phyloP scores from a whole-genome alignment of 2,797 vertebrate species.

The Holocentrus rufus region DNA sequence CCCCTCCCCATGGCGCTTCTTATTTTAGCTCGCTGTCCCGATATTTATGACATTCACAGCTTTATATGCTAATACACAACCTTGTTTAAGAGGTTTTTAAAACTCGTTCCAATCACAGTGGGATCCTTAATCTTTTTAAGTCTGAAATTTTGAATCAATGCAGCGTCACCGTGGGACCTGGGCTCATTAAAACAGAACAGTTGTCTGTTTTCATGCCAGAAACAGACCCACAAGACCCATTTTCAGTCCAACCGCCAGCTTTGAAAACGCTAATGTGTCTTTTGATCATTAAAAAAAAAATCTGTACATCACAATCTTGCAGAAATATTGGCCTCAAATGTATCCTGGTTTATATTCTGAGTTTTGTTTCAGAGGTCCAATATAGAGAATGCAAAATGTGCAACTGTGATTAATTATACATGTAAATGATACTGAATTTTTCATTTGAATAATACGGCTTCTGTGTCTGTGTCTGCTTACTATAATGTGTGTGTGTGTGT shows the following conservation, averaged over 20 bases:
- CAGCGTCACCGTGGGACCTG: neutral
- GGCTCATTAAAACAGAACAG: conserved; percentile 26
- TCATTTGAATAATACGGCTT: no score
- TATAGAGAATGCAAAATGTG: no score
- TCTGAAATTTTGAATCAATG: conserved; percentile 18
- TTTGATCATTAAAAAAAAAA: conserved; percentile 2
- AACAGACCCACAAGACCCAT: neutral
- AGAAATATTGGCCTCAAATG: no score
- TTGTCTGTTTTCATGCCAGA: neutral
- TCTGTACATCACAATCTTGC: no score
- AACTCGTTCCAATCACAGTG: conserved; percentile 1
- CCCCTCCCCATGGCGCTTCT: neutral
- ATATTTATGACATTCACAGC: conserved; percentile 9
- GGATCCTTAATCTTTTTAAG: neutral
- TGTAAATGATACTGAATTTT: no score
- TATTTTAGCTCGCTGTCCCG: conserved; percentile 6
- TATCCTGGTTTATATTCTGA: no score
- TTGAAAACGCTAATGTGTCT: conserved; percentile 23
- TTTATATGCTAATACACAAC: conserved; percentile 12
- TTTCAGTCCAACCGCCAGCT: neutral
- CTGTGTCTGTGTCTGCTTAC: neutral
- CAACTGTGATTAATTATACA: no score
- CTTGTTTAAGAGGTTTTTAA: conserved; percentile 15
- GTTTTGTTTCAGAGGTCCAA: no score
- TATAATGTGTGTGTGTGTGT: conserved; percentile 21